Conservation (phyloP, 1,140 invertebrate species). For the Drosophila repletoides region DNA sequence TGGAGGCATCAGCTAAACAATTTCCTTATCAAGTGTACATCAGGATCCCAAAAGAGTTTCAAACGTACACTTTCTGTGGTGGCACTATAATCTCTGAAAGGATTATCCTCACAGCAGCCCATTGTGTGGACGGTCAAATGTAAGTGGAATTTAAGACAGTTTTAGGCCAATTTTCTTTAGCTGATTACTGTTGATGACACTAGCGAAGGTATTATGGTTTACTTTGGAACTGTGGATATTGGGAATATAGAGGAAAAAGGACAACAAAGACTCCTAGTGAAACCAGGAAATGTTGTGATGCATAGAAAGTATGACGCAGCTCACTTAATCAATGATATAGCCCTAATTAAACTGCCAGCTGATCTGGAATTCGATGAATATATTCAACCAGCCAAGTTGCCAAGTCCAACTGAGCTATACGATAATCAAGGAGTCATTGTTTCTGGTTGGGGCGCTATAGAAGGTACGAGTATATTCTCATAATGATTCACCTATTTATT, state of each 20-base stretch:
- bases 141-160: neutral
- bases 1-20: slow-evolving; percentile 7
- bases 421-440: neutral
- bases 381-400: slow-evolving; percentile 11
- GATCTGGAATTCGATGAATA: slow-evolving; percentile 12
- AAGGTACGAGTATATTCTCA: neutral
- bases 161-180: too few species aligned
- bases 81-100: slow-evolving; percentile 19
- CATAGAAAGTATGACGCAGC: neutral
- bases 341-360: slow-evolving; percentile 11
- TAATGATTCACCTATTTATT: too few species aligned
- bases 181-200: neutral
- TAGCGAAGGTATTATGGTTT: neutral
- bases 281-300: neutral
- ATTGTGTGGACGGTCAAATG: neutral
- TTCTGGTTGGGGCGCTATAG: slow-evolving; percentile 7
- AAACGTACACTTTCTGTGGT: neutral
- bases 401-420: neutral
- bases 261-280: neutral
- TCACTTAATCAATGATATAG: slow-evolving; percentile 4
- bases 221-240: slow-evolving; percentile 10
- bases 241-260: neutral
- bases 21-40: slow-evolving; percentile 20
- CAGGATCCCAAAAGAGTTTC: neutral
- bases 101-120: slow-evolving; percentile 21